Evolutionary conservation across 2,888 invertebrate genomes (phyloP).

Genomic region (Tyria jacobaeae): DNA sequence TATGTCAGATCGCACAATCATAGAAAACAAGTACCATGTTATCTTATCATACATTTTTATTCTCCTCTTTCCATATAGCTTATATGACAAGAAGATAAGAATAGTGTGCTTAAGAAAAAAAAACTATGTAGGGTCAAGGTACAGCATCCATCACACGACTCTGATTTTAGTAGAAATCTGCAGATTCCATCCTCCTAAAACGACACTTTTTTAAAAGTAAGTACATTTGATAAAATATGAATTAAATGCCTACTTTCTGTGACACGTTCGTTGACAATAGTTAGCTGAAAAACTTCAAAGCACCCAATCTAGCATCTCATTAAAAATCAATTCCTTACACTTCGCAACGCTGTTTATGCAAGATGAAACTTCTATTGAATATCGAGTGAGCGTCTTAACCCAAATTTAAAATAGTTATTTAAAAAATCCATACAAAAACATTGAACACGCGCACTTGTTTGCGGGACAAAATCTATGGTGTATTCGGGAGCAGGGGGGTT

Average conservation of each 20-base stretch:
- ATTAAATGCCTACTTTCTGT: not conserved
- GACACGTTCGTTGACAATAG: conserved; percentile 1
- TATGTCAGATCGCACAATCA: too few species aligned
- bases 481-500: conserved; percentile 22
- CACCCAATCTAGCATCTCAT: conserved; percentile 6
- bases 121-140: too few species aligned
- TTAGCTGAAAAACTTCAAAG: not conserved
- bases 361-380: conserved; percentile 29
- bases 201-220: not conserved
- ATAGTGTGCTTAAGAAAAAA: too few species aligned
- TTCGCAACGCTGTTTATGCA: conserved; percentile 20
- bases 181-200: too few species aligned
- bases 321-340: conserved; percentile 16
- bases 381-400: conserved; percentile 49
- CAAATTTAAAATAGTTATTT: conserved; percentile 63
- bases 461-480: conserved; percentile 59
- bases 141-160: too few species aligned
- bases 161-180: too few species aligned
- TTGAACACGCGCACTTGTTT: conserved; percentile 64
- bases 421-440: conserved; percentile 70
- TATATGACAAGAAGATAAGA: too few species aligned
- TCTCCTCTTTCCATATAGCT: too few species aligned
- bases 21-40: too few species aligned
- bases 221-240: not conserved
- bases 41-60: too few species aligned